Evolutionary conservation across 1,140 invertebrate species (phyloP).

Genomic region (Trigoniulus corallinus): DNA sequence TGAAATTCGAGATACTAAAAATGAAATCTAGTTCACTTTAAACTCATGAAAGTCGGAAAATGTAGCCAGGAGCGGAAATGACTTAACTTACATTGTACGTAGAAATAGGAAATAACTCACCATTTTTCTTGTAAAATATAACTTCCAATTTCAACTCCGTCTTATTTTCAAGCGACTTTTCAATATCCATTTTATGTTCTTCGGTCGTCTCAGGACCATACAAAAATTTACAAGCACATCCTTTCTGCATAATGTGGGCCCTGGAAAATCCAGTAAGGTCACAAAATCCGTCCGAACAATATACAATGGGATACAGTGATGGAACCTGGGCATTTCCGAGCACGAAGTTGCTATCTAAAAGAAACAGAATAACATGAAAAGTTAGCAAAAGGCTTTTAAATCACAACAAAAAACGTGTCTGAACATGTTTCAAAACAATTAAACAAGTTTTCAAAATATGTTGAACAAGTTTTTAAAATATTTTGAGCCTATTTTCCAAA

Average conservation of each 20-base stretch:
- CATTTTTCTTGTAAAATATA: constrained; percentile 85
- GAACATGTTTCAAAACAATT: constrained; percentile 7
- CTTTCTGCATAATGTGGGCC: constrained; percentile 92
- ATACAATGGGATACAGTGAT: constrained; percentile 78
- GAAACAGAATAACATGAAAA: constrained; percentile 17
- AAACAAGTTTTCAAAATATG: background rate
- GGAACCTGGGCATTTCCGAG: constrained; percentile 90
- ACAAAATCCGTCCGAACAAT: constrained; percentile 95
- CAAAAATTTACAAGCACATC: constrained; percentile 88
- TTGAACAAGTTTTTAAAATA: background rate
- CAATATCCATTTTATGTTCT: constrained; percentile 73
- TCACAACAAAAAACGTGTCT: constrained; percentile 7
- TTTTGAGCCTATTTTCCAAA: too few species aligned
- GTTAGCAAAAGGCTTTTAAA: too few species aligned
- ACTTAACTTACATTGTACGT: too few species aligned
- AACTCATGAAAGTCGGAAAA: too few species aligned
- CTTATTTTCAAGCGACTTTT: constrained; percentile 71
- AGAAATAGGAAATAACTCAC: constrained; percentile 51
- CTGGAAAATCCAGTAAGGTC: constrained; percentile 85
- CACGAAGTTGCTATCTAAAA: constrained; percentile 94
- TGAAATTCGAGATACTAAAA: constrained; percentile 4
- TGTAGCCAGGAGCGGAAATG: too few species aligned
- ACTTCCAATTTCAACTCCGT: constrained; percentile 84
- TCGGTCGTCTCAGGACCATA: constrained; percentile 79
- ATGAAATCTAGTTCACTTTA: constrained; percentile 4